A percentile compares a stretch with the other conserved stretches of the same genome.
Evolutionary conservation across 2,797 vertebrate genomes (phyloP).

Genomic region (Lateolabrax maculatus): DNA sequence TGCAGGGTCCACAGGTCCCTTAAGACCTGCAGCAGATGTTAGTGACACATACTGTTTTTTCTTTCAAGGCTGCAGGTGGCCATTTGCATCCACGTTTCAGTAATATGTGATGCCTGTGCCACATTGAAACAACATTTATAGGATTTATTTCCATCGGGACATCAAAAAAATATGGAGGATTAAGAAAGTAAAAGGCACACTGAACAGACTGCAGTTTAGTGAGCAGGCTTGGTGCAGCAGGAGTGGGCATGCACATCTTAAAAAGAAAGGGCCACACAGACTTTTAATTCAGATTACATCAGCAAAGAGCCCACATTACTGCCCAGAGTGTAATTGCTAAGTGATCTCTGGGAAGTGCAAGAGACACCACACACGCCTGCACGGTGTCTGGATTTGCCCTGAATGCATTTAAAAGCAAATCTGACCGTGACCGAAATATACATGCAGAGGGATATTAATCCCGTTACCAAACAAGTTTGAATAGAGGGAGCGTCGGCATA

Average conservation of each 20-base stretch:
- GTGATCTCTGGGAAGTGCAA: background rate
- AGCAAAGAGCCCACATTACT: background rate
- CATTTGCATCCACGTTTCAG: background rate
- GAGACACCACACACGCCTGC: background rate
- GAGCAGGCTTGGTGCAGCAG: background rate
- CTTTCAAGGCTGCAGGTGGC: slow-evolving; percentile 12
- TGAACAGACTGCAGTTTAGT: background rate
- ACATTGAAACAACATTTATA: background rate
- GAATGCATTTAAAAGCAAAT: background rate
- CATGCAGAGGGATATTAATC: background rate
- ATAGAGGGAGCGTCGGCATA: slow-evolving; percentile 4
- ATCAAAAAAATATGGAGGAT: background rate
- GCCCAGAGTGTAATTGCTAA: slow-evolving; percentile 1
- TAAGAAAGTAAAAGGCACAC: background rate
- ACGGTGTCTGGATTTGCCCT: slow-evolving; percentile 10
- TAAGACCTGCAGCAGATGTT: slow-evolving; percentile 45
- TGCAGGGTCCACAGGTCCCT: background rate
- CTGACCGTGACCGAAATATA: background rate
- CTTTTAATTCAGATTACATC: slow-evolving; percentile 19
- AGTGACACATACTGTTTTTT: slow-evolving; percentile 2
- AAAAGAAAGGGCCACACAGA: slow-evolving; percentile 8
- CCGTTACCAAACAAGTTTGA: background rate
- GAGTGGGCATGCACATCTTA: background rate
- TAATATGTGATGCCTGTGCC: background rate
- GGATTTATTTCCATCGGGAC: background rate